Evolutionary conservation across 37 sponge, comb jelly and placozoan species (phyloP).

Genomic region (Spongia lamella): DNA sequence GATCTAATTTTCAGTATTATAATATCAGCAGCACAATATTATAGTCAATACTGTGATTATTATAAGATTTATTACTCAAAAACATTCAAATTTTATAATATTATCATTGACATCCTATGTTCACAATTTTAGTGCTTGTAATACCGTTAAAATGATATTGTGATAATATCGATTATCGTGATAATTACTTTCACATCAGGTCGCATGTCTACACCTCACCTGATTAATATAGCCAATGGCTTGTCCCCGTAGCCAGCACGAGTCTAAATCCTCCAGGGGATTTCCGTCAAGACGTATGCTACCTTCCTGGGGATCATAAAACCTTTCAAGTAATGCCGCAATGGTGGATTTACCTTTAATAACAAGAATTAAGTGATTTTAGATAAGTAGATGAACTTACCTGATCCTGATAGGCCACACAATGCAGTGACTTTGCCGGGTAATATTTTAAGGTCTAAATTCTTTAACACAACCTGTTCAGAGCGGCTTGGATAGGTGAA

Average conservation of each 20-base stretch:
- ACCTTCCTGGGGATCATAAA: slow-evolving; percentile 77
- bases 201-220: too few relatives aligned
- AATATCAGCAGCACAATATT: too few relatives aligned
- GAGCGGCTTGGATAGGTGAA: slow-evolving; percentile 86
- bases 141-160: too few relatives aligned
- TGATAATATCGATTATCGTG: too few relatives aligned
- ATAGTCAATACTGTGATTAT: too few relatives aligned
- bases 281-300: slow-evolving; percentile 36
- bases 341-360: slow-evolving; percentile 88
- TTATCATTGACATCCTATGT: too few relatives aligned
- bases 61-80: too few relatives aligned
- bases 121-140: too few relatives aligned
- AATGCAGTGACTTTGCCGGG: slow-evolving; percentile 91
- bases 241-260: slow-evolving; percentile 79
- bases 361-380: neutral
- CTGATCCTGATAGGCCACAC: slow-evolving; percentile 96
- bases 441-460: slow-evolving; percentile 63
- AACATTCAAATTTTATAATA: too few relatives aligned
- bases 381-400: slow-evolving; percentile 25
- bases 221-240: slow-evolving; percentile 92
- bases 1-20: too few relatives aligned
- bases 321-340: slow-evolving; percentile 88
- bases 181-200: slow-evolving; percentile 39
- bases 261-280: slow-evolving; percentile 57
- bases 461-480: slow-evolving; percentile 77